phyloP scores from a whole-genome alignment of 2,113 vertebrate genomes.

The Platichthys flesus region DNA sequence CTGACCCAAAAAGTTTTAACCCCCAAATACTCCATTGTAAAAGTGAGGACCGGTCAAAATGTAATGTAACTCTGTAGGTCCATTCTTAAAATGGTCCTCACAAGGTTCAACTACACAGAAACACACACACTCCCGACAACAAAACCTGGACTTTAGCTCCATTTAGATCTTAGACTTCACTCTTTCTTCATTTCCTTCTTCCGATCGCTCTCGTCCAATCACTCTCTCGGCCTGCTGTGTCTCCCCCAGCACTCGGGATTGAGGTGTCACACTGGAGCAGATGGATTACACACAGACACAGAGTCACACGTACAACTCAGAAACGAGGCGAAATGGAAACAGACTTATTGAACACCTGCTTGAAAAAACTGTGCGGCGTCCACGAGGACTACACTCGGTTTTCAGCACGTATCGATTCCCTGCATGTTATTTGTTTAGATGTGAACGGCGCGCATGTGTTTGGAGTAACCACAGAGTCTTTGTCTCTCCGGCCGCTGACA shows the following conservation, averaged over 20 bases:
- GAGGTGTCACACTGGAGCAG: slow-evolving; percentile 92
- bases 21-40: background rate
- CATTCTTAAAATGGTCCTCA: too few relatives aligned
- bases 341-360: slow-evolving; percentile 65
- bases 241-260: slow-evolving; percentile 82
- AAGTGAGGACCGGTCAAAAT: too few relatives aligned
- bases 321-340: slow-evolving; percentile 73
- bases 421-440: slow-evolving; percentile 63
- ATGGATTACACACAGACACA: slow-evolving; percentile 62
- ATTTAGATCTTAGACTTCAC: slow-evolving; percentile 82
- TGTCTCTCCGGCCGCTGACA: slow-evolving; percentile 48
- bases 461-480: slow-evolving; percentile 52
- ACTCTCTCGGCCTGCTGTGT: slow-evolving; percentile 85
- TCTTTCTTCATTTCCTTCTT: slow-evolving; percentile 75
- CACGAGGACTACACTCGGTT: slow-evolving; percentile 47
- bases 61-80: too few relatives aligned
- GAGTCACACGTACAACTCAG: slow-evolving; percentile 50
- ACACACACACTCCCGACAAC: slow-evolving; percentile 39
- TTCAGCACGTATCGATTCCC: slow-evolving; percentile 82
- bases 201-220: slow-evolving; percentile 43
- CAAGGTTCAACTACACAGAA: slow-evolving; percentile 22
- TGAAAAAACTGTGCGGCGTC: slow-evolving; percentile 55
- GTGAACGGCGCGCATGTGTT: slow-evolving; percentile 44
- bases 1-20: background rate
- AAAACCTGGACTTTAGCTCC: slow-evolving; percentile 42